phyloP scores from a whole-genome alignment of 2,113 vertebrate genomes.

The Dendropsophus ebraccatus region DNA sequence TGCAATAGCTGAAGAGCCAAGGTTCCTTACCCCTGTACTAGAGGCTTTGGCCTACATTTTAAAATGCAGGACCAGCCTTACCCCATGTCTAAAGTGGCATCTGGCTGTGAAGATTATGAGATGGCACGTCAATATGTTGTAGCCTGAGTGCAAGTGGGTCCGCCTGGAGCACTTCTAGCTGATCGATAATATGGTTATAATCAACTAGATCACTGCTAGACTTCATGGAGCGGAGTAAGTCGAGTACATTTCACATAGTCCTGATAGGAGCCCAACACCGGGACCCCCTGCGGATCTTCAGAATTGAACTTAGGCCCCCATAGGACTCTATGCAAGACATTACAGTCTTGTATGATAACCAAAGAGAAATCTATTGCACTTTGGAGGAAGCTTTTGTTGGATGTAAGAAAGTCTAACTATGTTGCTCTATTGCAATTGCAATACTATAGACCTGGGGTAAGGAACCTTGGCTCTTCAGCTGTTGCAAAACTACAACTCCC shows the following conservation, averaged over 20 bases:
- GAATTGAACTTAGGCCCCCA: background rate
- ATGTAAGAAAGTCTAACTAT: too few relatives aligned
- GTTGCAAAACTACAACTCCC: too few relatives aligned
- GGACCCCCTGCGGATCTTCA: background rate
- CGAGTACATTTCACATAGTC: too few relatives aligned
- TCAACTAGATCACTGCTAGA: background rate
- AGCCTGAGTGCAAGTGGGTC: background rate
- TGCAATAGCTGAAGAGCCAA: too few relatives aligned
- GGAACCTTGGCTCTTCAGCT: too few relatives aligned
- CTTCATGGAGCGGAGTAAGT: background rate
- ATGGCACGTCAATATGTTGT: conserved; percentile 2
- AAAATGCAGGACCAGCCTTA: background rate
- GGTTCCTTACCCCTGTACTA: too few relatives aligned
- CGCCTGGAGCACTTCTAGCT: background rate
- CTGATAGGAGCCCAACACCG: background rate
- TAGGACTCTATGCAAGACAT: background rate
- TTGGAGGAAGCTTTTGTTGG: background rate
- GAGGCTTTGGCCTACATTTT: background rate
- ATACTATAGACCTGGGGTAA: too few relatives aligned
- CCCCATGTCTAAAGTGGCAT: background rate
- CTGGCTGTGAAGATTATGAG: conserved; percentile 12
- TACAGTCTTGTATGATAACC: background rate
- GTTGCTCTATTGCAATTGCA: too few relatives aligned
- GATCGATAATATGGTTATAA: background rate
- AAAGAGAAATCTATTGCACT: background rate